Evolutionary conservation across 2,888 invertebrate species (phyloP).

Genomic region (Cosmia pyralina): DNA sequence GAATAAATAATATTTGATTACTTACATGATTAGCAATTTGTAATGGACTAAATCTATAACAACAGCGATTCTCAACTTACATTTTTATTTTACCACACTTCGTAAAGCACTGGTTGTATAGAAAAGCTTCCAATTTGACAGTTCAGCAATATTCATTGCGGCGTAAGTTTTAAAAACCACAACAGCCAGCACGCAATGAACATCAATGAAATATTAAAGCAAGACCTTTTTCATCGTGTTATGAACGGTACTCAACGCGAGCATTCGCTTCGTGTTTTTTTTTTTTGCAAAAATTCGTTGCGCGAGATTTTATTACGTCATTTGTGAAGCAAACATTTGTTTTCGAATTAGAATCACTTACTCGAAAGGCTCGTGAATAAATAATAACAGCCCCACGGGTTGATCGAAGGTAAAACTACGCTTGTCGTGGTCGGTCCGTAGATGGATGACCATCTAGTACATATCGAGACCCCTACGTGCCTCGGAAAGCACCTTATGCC

Average conservation of each 20-base stretch:
- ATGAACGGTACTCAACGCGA: background rate
- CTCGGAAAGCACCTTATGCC: no score
- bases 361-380: no score
- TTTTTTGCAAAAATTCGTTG: background rate
- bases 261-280: background rate
- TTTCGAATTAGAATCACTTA: background rate
- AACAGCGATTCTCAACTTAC: background rate
- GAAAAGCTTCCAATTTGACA: background rate
- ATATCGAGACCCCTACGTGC: no score
- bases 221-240: background rate
- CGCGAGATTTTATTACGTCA: background rate
- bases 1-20: constrained; percentile 19
- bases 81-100: background rate
- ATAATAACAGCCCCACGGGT: no score
- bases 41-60: background rate
- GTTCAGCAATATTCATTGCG: background rate
- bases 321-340: background rate
- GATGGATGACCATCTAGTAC: no score
- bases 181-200: constrained; percentile 3
- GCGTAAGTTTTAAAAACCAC: background rate
- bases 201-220: background rate
- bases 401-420: no score
- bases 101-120: background rate
- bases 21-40: background rate
- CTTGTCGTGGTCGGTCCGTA: no score